A percentile compares a stretch with the other conserved stretches of the same genome.
phyloP scores from a whole-genome alignment of 2,888 invertebrate genomes.

The Panzeria rudis region DNA sequence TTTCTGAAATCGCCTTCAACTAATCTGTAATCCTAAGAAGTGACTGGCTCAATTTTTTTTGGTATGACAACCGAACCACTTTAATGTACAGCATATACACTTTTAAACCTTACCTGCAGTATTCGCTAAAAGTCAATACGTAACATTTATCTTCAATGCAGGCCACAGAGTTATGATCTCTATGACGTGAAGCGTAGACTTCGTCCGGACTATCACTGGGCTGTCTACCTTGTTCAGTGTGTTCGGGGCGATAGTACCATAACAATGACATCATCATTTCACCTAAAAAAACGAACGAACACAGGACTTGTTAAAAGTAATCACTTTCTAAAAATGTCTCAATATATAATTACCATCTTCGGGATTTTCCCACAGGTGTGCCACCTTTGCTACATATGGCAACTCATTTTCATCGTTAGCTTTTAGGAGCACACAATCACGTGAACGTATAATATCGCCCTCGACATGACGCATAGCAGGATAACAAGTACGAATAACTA shows the following conservation, averaged over 20 bases:
- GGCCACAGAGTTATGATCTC: conserved; percentile 97
- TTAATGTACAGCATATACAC: conserved; percentile 28
- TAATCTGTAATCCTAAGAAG: too few relatives aligned
- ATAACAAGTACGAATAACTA: conserved; percentile 92
- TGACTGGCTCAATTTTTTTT: too few relatives aligned
- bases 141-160: conserved; percentile 99
- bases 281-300: conserved; percentile 85
- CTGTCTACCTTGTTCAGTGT: conserved; percentile 94
- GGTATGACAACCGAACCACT: too few relatives aligned
- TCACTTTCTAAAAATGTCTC: neutral
- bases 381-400: conserved; percentile 97
- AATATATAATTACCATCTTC: conserved; percentile 89
- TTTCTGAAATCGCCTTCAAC: too few relatives aligned
- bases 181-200: conserved; percentile 97
- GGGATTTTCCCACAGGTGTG: conserved; percentile 97
- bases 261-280: conserved; percentile 99
- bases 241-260: conserved; percentile 99
- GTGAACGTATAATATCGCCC: conserved; percentile 93
- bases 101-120: conserved; percentile 90
- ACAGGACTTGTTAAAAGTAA: neutral
- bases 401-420: conserved; percentile 93
- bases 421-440: conserved; percentile 96
- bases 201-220: conserved; percentile 93
- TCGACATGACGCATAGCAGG: conserved; percentile 94
- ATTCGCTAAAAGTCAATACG: conserved; percentile 97